phyloP scores from a whole-genome alignment of 2,797 vertebrate species.

The Parambassis ranga region DNA sequence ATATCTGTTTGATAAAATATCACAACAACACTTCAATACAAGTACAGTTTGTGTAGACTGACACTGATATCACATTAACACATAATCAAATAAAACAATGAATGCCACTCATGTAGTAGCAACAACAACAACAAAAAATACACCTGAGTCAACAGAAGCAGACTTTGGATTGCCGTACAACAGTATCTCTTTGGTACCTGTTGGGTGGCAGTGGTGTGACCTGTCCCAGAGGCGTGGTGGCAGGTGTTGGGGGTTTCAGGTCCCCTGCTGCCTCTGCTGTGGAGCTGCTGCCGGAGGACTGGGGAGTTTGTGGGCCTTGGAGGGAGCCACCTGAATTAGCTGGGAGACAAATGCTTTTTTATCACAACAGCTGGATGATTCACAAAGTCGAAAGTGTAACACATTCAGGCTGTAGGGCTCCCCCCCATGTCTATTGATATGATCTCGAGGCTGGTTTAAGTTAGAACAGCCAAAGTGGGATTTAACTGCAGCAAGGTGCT shows the following conservation, averaged over 20 bases:
- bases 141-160: too few relatives aligned
- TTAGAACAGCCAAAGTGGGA: slow-evolving; percentile 23
- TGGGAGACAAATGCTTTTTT: slow-evolving; percentile 62
- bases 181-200: slow-evolving; percentile 57
- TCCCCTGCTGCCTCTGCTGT: slow-evolving; percentile 91
- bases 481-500: slow-evolving; percentile 43
- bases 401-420: slow-evolving; percentile 18
- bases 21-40: too few relatives aligned
- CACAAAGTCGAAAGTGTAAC: slow-evolving; percentile 12
- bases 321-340: slow-evolving; percentile 96
- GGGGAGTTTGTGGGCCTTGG: slow-evolving; percentile 97
- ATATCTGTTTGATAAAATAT: too few relatives aligned
- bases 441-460: slow-evolving; percentile 33
- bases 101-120: too few relatives aligned
- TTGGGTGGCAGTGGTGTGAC: slow-evolving; percentile 80
- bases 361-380: slow-evolving; percentile 4
- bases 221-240: slow-evolving; percentile 93
- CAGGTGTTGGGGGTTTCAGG: slow-evolving; percentile 94
- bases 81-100: too few relatives aligned
- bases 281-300: slow-evolving; percentile 96
- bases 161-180: too few relatives aligned
- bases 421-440: slow-evolving; percentile 32
- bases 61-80: too few relatives aligned
- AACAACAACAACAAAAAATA: too few relatives aligned
- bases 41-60: too few relatives aligned